Conservation (phyloP, 2,888 invertebrate species). For the Schizaphis graminum region DNA sequence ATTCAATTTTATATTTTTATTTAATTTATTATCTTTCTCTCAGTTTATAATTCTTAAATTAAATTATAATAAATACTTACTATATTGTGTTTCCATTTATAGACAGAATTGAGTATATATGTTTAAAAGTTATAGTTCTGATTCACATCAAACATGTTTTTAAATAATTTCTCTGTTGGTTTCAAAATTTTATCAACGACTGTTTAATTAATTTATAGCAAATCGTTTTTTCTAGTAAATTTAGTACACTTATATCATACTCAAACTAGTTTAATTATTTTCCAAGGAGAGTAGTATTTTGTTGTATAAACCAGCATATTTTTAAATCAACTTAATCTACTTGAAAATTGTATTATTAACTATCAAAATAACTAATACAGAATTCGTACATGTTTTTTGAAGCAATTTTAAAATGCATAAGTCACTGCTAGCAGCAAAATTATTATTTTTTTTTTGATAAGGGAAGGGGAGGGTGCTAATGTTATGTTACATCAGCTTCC, state of each 20-base stretch:
- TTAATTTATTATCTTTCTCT: background rate
- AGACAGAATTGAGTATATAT: background rate
- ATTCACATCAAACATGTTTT: too few species aligned
- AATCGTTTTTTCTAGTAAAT: too few species aligned
- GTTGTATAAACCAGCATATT: background rate
- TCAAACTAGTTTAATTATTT: too few species aligned
- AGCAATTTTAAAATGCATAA: background rate
- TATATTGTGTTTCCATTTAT: background rate
- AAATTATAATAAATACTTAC: background rate
- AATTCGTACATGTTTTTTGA: background rate
- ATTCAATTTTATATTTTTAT: too few species aligned
- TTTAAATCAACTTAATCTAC: background rate
- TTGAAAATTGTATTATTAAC: background rate
- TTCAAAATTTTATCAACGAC: too few species aligned
- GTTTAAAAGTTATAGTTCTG: too few species aligned
- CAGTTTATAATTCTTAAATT: background rate
- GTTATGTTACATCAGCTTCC: background rate
- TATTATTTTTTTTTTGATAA: background rate
- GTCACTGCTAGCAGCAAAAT: background rate
- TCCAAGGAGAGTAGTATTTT: background rate
- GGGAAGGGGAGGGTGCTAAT: background rate
- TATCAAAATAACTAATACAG: background rate
- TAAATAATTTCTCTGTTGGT: too few species aligned
- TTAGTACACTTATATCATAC: too few species aligned
- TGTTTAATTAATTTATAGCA: too few species aligned